A percentile compares a stretch with the other conserved stretches of the same genome.
Evolutionary conservation across 1,140 invertebrate species (phyloP).

Genomic region (Micrasema longulum): DNA sequence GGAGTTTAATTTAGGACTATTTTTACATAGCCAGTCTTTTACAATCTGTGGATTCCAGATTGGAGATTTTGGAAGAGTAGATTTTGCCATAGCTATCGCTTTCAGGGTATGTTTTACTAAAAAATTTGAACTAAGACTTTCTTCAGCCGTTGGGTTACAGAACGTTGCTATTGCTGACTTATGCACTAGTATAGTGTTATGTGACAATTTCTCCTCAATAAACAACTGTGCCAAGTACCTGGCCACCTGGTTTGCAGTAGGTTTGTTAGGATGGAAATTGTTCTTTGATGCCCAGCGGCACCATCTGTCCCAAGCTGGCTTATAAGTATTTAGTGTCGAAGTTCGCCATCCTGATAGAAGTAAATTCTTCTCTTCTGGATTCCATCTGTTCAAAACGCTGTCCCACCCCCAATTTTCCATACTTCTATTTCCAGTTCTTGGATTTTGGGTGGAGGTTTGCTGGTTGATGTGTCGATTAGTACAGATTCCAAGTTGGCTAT

Average conservation of each 20-base stretch:
- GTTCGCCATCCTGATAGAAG: neutral
- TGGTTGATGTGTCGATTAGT: neutral
- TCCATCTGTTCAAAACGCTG: neutral
- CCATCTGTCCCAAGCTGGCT: neutral
- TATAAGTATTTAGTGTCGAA: slow-evolving; percentile 1
- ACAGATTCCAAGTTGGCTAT: neutral
- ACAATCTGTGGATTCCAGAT: slow-evolving; percentile 7
- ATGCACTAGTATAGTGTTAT: slow-evolving; percentile 25
- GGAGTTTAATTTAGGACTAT: slow-evolving; percentile 27
- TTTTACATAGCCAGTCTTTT: neutral
- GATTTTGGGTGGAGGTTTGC: neutral
- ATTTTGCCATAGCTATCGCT: neutral
- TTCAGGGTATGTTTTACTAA: neutral
- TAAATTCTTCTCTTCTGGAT: neutral
- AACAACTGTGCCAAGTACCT: slow-evolving; percentile 22
- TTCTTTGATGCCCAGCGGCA: neutral
- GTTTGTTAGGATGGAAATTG: slow-evolving; percentile 50
- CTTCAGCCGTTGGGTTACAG: neutral
- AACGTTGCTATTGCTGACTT: slow-evolving; percentile 13
- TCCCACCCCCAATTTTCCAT: slow-evolving; percentile 5
- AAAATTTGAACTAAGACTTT: too few relatives aligned
- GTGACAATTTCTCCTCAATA: slow-evolving; percentile 6
- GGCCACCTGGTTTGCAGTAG: slow-evolving; percentile 30
- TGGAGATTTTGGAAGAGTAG: neutral
- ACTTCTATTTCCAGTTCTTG: slow-evolving; percentile 18